phyloP scores from a whole-genome alignment of 1,140 invertebrate genomes.

The Eumaeus atala region DNA sequence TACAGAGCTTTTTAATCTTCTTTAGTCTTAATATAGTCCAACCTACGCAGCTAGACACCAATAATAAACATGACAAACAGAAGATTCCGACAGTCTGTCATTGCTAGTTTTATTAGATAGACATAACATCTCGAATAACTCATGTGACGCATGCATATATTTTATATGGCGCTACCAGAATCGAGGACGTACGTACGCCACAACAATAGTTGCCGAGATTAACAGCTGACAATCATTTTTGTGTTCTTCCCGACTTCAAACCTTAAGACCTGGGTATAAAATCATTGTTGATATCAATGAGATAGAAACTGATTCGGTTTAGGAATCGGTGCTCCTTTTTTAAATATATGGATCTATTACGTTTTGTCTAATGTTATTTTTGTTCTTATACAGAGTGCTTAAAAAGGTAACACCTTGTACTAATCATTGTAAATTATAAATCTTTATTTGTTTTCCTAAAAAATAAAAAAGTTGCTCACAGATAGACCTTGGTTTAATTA shows the following conservation, averaged over 20 bases:
- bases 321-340: constrained; percentile 47
- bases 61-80: too few relatives aligned
- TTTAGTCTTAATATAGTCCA: too few relatives aligned
- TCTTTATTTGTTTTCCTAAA: too few relatives aligned
- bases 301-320: constrained; percentile 28
- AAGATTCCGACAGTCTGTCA: too few relatives aligned
- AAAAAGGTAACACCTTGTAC: background rate
- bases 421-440: too few relatives aligned
- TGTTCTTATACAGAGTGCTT: constrained; percentile 36
- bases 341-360: constrained; percentile 65
- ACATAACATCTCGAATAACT: too few relatives aligned
- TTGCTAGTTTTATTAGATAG: too few relatives aligned
- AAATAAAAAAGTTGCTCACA: too few relatives aligned
- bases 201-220: constrained; percentile 30
- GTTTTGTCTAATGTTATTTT: constrained; percentile 54
- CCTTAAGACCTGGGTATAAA: constrained; percentile 31
- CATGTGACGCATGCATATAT: too few relatives aligned
- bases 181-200: constrained; percentile 14
- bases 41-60: too few relatives aligned
- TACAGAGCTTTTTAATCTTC: too few relatives aligned
- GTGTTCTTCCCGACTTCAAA: constrained; percentile 28
- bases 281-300: constrained; percentile 22
- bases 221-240: constrained; percentile 14
- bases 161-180: constrained; percentile 13
- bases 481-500: too few relatives aligned